phyloP scores from a whole-genome alignment of 2,113 vertebrate genomes.

The Callaeas wilsoni region DNA sequence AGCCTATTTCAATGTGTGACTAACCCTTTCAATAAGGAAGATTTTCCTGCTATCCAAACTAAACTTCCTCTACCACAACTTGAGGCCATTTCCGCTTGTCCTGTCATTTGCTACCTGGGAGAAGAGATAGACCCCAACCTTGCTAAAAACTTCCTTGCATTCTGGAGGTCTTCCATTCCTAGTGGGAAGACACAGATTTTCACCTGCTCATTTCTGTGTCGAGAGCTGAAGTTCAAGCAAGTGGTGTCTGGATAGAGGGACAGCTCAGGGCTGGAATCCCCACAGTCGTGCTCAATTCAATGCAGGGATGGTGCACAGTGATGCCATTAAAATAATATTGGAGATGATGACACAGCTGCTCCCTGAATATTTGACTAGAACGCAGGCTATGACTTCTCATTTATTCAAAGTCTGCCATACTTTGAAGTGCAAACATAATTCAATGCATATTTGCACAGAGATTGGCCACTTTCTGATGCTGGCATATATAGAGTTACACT shows the following conservation, averaged over 20 bases:
- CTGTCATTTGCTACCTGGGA: not conserved
- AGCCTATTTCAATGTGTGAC: not conserved
- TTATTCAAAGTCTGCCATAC: not conserved
- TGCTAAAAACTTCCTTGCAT: not conserved
- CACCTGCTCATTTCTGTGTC: not conserved
- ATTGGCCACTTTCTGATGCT: not conserved
- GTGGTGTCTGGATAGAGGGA: not conserved
- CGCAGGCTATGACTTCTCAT: not conserved
- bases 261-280: not conserved
- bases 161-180: not conserved
- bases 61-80: not conserved
- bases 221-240: not conserved
- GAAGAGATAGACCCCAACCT: not conserved
- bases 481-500: not conserved
- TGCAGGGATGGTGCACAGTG: not conserved
- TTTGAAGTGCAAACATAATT: not conserved
- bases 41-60: not conserved
- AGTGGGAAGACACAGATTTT: not conserved
- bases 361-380: not conserved
- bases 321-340: not conserved
- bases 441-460: not conserved
- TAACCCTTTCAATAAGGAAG: not conserved
- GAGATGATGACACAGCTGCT: not conserved
- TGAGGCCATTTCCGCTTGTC: not conserved
- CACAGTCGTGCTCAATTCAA: not conserved